phyloP scores from a whole-genome alignment of 2,888 invertebrate species.

The Antitype chi region DNA sequence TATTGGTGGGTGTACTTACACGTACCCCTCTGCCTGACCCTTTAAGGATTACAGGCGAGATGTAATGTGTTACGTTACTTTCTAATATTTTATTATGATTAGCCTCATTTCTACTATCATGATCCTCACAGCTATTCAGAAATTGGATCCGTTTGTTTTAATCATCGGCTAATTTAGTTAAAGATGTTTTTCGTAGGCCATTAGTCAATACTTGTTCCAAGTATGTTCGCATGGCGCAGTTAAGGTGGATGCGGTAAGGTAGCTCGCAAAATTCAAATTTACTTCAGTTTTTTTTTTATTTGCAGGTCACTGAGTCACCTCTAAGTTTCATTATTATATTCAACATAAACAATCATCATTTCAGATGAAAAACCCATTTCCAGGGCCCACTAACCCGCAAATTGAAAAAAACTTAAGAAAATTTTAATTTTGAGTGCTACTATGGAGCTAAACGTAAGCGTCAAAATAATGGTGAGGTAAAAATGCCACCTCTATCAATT shows the following conservation, averaged over 20 bases:
- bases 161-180: slow-evolving; percentile 70
- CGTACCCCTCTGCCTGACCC: background rate
- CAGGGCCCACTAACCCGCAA: too few species aligned
- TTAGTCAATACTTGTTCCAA: background rate
- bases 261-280: too few species aligned
- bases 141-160: slow-evolving; percentile 86
- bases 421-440: too few species aligned
- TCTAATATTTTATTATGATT: background rate
- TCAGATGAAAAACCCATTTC: too few species aligned
- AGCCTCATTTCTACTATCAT: slow-evolving; percentile 66
- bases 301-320: too few species aligned
- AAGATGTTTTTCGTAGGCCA: background rate
- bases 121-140: slow-evolving; percentile 74
- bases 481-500: background rate
- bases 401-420: too few species aligned
- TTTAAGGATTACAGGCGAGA: background rate
- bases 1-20: background rate
- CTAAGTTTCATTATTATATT: too few species aligned
- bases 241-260: too few species aligned
- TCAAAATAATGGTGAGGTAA: background rate
- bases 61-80: background rate
- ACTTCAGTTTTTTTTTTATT: too few species aligned
- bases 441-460: too few species aligned
- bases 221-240: too few species aligned
- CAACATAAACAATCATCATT: too few species aligned